Base-by-base conservation (phyloP, 2,888 invertebrate species). In the Tachina fera region DNA sequence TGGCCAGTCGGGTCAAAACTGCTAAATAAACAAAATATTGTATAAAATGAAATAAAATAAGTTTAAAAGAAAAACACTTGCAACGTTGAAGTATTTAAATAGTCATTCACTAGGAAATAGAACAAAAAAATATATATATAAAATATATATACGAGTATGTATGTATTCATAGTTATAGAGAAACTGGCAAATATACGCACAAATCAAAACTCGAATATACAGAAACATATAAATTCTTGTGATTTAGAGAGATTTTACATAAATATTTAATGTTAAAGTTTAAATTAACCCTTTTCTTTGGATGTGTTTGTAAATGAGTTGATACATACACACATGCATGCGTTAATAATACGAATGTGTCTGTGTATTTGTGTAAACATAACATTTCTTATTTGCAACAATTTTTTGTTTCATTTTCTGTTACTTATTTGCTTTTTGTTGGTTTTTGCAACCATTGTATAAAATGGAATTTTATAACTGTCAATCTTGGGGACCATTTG, bases 401-500 rank as follows among this genome's bases (percentile, higher is more conserved):
- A 43, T 51, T 61, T 51, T 61, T 53, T 51, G 1, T 51, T 51
- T 51, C 8, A 39, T 49, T 22, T 45, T 53, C 9, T 60, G 9
- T 39, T 72, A 43, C 6, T 14, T 58, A n/a, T 60, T 47, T 58
- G 3, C 10, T 31, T 53, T 78, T 43, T 78, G 19, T 71, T 79
- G 31, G 58, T 71, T 76, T 65, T 68, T 70, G 45, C 41, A 75
- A 22, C 60, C 39, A 61, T 77, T 60, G 65, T 41, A 79, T 47
- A 65, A 67, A 60, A 83, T 77, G 72, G 60, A 72, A 83, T 85
- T 78, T 77, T 77, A 82, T 60, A 74, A 82, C 63, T 74, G 82
- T 85, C 82, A 85, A 74, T 82, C 63, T 74, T 78, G 77, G 78
- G 78, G 82, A 78, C 61, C 82, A 85, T 82, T 85, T 85, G 78